A percentile compares a stretch with the other conserved stretches of the same genome.
Evolutionary conservation across 2,888 invertebrate genomes (phyloP).

Genomic region (Macrophya alboannulata): DNA sequence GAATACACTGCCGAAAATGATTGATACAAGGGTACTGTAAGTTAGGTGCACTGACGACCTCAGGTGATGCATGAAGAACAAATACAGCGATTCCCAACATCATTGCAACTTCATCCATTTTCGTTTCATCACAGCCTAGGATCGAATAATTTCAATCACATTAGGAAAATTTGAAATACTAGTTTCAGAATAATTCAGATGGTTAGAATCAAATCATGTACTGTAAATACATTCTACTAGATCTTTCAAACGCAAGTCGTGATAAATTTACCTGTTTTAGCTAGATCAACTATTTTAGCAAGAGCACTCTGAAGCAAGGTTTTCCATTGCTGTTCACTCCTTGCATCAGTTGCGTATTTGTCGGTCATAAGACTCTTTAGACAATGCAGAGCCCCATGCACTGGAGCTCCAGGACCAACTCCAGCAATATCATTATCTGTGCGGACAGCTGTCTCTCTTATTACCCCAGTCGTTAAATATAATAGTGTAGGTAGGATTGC

Average conservation of each 20-base stretch:
- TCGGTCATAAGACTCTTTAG: conserved; percentile 86
- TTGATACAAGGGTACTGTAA: conserved; percentile 96
- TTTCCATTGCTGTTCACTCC: conserved; percentile 88
- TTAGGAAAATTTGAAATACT: background rate
- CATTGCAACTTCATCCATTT: conserved; percentile 92
- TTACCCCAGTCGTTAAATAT: conserved; percentile 94
- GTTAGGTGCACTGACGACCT: conserved; percentile 89
- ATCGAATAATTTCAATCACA: conserved; percentile 21
- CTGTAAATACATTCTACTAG: background rate
- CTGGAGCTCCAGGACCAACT: conserved; percentile 86
- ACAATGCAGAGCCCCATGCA: conserved; percentile 90
- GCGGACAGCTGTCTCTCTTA: conserved; percentile 90
- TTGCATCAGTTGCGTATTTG: conserved; percentile 85
- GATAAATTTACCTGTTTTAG: conserved; percentile 87
- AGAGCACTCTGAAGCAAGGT: conserved; percentile 93
- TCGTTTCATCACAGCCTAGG: conserved; percentile 86
- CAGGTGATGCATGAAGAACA: conserved; percentile 90
- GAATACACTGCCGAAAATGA: conserved; percentile 93
- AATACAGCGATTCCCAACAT: conserved; percentile 95
- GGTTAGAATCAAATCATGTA: background rate
- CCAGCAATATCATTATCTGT: conserved; percentile 82
- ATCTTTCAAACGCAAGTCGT: background rate
- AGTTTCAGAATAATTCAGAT: background rate
- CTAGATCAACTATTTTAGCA: conserved; percentile 94
- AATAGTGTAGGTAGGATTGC: conserved; percentile 95